Evolutionary conservation across 2,888 invertebrate genomes (phyloP), one percentile per base, ranked within the genome.

Genomic region (Seira musarum): DNA sequence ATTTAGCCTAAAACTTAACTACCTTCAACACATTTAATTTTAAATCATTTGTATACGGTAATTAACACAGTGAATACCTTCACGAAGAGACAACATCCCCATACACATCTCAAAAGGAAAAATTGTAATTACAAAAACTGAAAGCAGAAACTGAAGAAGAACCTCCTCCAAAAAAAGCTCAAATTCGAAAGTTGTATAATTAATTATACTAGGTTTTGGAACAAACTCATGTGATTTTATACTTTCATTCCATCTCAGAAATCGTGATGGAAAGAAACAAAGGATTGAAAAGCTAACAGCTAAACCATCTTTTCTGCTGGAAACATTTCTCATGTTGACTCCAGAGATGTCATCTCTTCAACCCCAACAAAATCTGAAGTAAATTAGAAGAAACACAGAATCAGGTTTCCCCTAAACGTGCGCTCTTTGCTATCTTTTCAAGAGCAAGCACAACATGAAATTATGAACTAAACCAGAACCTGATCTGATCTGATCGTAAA

Each of bases 11-110:
- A 46, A 68, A 40, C 15, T 19, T 10, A 66, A 1, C 17, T 15
- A 21, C n/a, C n/a, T n/a, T 13, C 0, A 57, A n/a, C 8, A n/a
- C 6, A 57, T n/a, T 57, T 57, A 57, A 57, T n/a, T 57, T 8
- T 8, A 40, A 40, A 57, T 57, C 17, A 57, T 57, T 57, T 57
- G 57, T 57, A 57, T 57, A 57, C 57, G 57, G 17, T 57, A 57
- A 57, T 57, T 57, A 57, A 57, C 57, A 57, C 57, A 57, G 57
- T n/a, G 17, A 6, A 40, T 8, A 40, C 10, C n/a, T 57, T 8
- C 10, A n/a, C n/a, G 17, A 57, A 57, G 17, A 57, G 15, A 57
- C 57, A 57, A 40, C 10, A n/a, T 57, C 57, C 5, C 57, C 5
- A n/a, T 57, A 57, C 10, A 40, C 40, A 8, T 8, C 40, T 40